Percentiles rank a stretch among this genome's conserved stretches.
Conservation (phyloP, 1,140 invertebrate species). For the Achatina immaculata region DNA sequence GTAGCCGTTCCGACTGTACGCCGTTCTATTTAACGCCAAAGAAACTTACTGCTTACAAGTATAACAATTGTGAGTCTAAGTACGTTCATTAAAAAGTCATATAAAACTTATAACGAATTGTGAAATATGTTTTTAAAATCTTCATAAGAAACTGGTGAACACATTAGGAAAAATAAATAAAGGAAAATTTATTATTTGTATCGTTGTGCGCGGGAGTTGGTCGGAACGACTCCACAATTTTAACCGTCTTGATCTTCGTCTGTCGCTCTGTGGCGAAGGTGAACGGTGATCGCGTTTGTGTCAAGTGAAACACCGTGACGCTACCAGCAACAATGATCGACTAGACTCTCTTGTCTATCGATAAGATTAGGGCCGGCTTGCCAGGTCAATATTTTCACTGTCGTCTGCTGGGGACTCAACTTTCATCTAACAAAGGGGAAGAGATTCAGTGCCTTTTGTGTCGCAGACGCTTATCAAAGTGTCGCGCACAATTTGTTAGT, state of each 20-base stretch:
- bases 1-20: too few species aligned
- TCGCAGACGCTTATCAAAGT: neutral
- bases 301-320: neutral
- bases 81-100: too few species aligned
- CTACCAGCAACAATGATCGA: neutral
- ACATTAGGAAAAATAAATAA: too few species aligned
- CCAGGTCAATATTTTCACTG: neutral
- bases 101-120: too few species aligned
- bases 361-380: conserved; percentile 2
- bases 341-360: neutral
- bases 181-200: too few species aligned
- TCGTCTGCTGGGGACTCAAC: neutral
- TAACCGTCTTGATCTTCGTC: neutral
- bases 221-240: too few species aligned
- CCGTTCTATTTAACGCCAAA: too few species aligned
- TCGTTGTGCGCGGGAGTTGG: too few species aligned
- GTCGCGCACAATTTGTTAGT: neutral
- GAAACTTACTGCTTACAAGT: too few species aligned
- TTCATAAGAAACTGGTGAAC: too few species aligned
- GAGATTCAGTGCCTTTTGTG: neutral
- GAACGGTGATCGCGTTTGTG: neutral
- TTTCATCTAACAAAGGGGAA: neutral
- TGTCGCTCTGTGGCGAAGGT: neutral
- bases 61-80: too few species aligned
- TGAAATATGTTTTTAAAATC: too few species aligned